Base-by-base conservation (phyloP, 2,797 vertebrate species). In the Peromyscus nudipes region DNA sequence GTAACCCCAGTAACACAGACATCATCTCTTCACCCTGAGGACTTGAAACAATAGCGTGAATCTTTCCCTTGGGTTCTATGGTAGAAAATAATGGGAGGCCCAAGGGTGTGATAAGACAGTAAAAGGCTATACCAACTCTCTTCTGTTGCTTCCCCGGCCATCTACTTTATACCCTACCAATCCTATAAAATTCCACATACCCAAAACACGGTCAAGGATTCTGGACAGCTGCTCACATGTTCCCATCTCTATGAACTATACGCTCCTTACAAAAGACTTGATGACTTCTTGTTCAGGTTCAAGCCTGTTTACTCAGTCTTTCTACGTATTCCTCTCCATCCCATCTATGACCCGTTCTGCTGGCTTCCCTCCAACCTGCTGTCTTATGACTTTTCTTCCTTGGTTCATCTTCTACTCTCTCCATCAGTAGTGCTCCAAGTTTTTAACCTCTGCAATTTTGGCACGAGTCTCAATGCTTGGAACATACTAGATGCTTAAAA, bases 11-110 rank as follows among this genome's bases (percentile, higher is more conserved):
- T n/a, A 95, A 92, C 89, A 92, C 9, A 94, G 67, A 43, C 40
- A 46, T 17, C 52, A 31, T 83, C 17, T 95, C 83, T 97, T 92
- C 73, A 95, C 96, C 84, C 89, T 64, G 19, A 94, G 55, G 96
- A 88, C 77, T 93, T 77, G 52, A 75, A 67, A 81, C 67, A 21
- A 79, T 84, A 81, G 6, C 93, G 83, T 57, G 84, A 92, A 73
- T 96, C 65, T 71, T 52, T 97, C 88, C 49, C 85, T 55, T 89
- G n/a, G 52, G 77, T 96, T 95, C 49, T 73, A 57, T 10, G 43
- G 80, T 77, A 67, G 65, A n/a, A 89, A 93, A 46, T 62, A 25
- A 87, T 76, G 65, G n/a, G 5, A 43, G 62, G 0, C 19, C 49
- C 94, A 62, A 67, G 76, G 84, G 89, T 40, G 4, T 77, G 69